Conservation (phyloP, 2,113 vertebrate species). For the Hiodon tergisus region DNA sequence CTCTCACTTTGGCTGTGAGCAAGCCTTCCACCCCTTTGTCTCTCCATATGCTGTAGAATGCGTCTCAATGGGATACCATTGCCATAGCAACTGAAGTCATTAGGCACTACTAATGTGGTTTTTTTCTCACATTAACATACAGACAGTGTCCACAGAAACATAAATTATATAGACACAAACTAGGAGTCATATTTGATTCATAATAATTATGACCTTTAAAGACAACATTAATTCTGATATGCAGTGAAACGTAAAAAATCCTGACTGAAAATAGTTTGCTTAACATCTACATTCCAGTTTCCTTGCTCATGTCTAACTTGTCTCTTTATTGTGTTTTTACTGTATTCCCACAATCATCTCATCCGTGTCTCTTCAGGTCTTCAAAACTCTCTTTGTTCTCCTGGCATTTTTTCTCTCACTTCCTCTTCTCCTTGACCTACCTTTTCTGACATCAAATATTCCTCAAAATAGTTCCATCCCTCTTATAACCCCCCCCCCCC, state of each 20-base stretch:
- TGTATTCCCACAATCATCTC: too few species aligned
- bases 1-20: background rate
- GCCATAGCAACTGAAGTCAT: slow-evolving; percentile 63
- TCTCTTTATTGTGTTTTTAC: too few species aligned
- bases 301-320: too few species aligned
- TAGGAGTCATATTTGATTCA: background rate
- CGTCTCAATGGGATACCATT: slow-evolving; percentile 58
- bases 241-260: too few species aligned
- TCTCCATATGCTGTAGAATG: slow-evolving; percentile 39
- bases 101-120: slow-evolving; percentile 59
- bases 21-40: slow-evolving; percentile 11
- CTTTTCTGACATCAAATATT: background rate
- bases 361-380: too few species aligned
- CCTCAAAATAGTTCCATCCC: background rate
- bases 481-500: background rate
- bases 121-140: slow-evolving; percentile 27
- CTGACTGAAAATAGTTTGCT: too few species aligned
- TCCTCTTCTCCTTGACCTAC: background rate
- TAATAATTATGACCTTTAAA: background rate
- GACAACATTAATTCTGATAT: too few species aligned
- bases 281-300: too few species aligned
- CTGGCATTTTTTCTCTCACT: too few species aligned
- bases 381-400: background rate
- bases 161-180: slow-evolving; percentile 2
- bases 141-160: background rate